A percentile compares a stretch with the other conserved stretches of the same genome.
Evolutionary conservation across 2,797 vertebrate genomes (phyloP).

Genomic region (Hapalemur alaotrensis): DNA sequence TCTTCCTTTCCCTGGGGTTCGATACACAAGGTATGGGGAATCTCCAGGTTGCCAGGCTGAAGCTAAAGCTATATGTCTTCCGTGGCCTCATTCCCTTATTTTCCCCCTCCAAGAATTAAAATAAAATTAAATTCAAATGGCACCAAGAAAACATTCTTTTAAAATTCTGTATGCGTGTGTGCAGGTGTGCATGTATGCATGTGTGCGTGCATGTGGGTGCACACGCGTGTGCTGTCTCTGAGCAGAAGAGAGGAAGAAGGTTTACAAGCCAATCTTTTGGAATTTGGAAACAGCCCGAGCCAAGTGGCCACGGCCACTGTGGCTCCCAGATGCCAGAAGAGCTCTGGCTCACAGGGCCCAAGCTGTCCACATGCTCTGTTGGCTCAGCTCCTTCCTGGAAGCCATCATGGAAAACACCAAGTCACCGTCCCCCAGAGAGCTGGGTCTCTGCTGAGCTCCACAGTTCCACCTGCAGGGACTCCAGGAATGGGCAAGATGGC

Average conservation of each 20-base stretch:
- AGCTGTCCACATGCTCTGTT: neutral
- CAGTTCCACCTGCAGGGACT: neutral
- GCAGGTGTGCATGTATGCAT: neutral
- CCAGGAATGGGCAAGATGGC: neutral
- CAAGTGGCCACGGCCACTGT: constrained; percentile 37
- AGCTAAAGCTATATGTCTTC: constrained; percentile 30
- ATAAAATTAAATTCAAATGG: constrained; percentile 63
- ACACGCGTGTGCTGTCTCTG: neutral
- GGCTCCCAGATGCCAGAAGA: constrained; percentile 50
- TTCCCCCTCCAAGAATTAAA: constrained; percentile 45
- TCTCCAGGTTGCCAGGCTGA: constrained; percentile 47
- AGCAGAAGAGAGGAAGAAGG: neutral
- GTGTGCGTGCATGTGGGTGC: no score
- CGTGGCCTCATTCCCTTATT: constrained; percentile 30
- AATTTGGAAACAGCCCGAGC: constrained; percentile 30
- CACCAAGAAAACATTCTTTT: constrained; percentile 62
- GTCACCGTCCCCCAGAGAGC: neutral
- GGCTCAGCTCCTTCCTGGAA: constrained; percentile 33
- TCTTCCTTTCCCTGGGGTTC: constrained; percentile 47
- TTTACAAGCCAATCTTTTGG: constrained; percentile 52
- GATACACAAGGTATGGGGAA: neutral
- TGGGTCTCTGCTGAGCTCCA: neutral
- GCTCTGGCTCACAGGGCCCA: neutral
- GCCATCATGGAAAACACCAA: neutral
- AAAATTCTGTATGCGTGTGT: neutral